phyloP scores from a whole-genome alignment of 2,888 invertebrate genomes.

The Tetheella fluctuosa region DNA sequence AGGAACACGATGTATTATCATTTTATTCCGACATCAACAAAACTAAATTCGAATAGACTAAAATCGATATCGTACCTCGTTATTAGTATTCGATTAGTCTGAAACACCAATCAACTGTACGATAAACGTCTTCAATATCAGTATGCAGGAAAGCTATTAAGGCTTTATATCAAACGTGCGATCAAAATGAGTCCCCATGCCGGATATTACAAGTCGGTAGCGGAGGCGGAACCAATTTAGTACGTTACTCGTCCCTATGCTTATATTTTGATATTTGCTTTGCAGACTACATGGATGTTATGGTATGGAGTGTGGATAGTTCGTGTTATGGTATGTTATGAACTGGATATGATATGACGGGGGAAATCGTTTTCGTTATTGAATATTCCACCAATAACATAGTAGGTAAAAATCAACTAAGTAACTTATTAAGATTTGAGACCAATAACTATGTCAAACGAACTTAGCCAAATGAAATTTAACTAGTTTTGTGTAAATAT shows the following conservation, averaged over 20 bases:
- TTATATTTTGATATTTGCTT: not conserved
- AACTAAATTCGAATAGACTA: too few species aligned
- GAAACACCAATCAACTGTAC: conserved; percentile 3
- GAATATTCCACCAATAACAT: too few species aligned
- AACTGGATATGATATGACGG: not conserved
- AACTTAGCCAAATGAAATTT: too few species aligned
- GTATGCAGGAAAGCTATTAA: conserved; percentile 41
- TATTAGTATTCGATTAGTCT: not conserved
- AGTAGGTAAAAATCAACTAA: too few species aligned
- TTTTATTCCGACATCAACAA: too few species aligned
- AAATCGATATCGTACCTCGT: not conserved
- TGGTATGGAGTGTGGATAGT: not conserved
- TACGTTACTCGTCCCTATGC: conserved; percentile 7
- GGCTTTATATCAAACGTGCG: conserved; percentile 31
- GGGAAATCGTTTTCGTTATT: conserved; percentile 10
- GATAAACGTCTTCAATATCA: not conserved
- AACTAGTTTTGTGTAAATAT: too few species aligned
- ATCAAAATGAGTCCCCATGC: conserved; percentile 36
- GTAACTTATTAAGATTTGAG: too few species aligned
- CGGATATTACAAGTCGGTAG: conserved; percentile 52
- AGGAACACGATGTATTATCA: too few species aligned
- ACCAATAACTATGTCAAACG: too few species aligned
- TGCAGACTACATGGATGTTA: not conserved
- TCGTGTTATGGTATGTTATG: conserved; percentile 1
- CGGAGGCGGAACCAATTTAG: conserved; percentile 28